Evolutionary conservation across 2,888 invertebrate genomes (phyloP).

Genomic region (Drosophila engyochracea): DNA sequence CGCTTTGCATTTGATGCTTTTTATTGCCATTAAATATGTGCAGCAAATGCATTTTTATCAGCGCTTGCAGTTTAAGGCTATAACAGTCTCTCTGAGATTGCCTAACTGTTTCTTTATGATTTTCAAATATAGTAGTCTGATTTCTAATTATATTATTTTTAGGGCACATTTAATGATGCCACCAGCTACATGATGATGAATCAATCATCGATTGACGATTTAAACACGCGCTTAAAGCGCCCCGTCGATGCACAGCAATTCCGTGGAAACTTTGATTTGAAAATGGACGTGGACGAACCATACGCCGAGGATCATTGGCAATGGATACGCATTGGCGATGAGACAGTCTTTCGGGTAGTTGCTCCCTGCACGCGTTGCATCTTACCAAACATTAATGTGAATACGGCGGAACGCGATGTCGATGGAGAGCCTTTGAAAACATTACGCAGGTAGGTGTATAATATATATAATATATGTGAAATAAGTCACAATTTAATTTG

Average conservation of each 20-base stretch:
- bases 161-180: conserved; percentile 89
- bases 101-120: too few relatives aligned
- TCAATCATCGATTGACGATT: conserved; percentile 88
- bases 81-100: background rate
- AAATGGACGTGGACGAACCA: conserved; percentile 87
- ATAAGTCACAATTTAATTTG: background rate
- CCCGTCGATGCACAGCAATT: conserved; percentile 87
- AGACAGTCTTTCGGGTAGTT: conserved; percentile 69
- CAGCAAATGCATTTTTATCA: background rate
- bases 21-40: background rate
- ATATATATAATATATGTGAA: background rate
- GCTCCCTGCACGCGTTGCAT: conserved; percentile 87
- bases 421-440: conserved; percentile 89
- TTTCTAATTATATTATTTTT: background rate
- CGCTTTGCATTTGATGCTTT: background rate
- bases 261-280: conserved; percentile 90
- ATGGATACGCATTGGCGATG: conserved; percentile 87
- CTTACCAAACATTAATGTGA: conserved; percentile 90
- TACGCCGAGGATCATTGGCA: conserved; percentile 91
- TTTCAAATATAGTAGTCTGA: background rate
- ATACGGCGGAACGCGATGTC: conserved; percentile 87
- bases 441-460: conserved; percentile 87
- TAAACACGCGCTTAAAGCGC: conserved; percentile 87
- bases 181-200: conserved; percentile 90
- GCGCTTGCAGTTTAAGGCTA: background rate